These are phyloP conservation scores for Pseudococcus jackbeardsleyi DNA, from an alignment of 2,888 invertebrate genomes.

Conservation along the genomic window DNA sequence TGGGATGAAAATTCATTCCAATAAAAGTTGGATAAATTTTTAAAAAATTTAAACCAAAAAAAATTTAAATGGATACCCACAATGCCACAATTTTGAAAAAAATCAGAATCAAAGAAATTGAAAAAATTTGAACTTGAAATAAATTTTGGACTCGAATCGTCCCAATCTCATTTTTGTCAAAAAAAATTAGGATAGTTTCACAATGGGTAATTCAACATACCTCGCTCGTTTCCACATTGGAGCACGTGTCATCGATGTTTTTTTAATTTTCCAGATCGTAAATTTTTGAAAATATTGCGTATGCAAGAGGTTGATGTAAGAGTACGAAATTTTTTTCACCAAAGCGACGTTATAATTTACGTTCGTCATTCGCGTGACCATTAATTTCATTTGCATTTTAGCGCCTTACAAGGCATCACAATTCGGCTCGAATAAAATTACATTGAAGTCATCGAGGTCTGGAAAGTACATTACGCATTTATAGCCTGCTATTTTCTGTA, in stretches of 20 bases:
- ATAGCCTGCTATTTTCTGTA: background rate
- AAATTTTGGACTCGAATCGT: too few relatives aligned
- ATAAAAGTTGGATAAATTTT: too few relatives aligned
- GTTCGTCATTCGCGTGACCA: conserved; percentile 8
- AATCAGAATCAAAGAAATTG: too few relatives aligned
- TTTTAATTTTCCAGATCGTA: background rate
- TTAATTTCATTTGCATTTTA: conserved; percentile 41
- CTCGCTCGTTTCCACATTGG: too few relatives aligned
- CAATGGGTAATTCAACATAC: too few relatives aligned
- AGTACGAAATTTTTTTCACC: background rate
- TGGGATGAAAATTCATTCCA: too few relatives aligned
- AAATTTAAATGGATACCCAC: too few relatives aligned
- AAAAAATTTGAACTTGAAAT: too few relatives aligned
- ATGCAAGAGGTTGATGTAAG: background rate
- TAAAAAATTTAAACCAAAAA: too few relatives aligned
- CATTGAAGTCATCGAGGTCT: background rate
- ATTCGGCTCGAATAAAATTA: background rate
- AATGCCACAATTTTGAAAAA: too few relatives aligned
- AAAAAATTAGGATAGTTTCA: too few relatives aligned
- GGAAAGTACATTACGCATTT: background rate
- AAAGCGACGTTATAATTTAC: background rate
- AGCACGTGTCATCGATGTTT: background rate
- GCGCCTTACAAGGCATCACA: background rate
- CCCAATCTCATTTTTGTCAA: too few relatives aligned
- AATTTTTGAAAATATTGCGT: background rate